Evolutionary conservation across 2,797 vertebrate species (phyloP), one percentile per base, ranked within the genome.

Genomic region (Amphiprion clarkii): DNA sequence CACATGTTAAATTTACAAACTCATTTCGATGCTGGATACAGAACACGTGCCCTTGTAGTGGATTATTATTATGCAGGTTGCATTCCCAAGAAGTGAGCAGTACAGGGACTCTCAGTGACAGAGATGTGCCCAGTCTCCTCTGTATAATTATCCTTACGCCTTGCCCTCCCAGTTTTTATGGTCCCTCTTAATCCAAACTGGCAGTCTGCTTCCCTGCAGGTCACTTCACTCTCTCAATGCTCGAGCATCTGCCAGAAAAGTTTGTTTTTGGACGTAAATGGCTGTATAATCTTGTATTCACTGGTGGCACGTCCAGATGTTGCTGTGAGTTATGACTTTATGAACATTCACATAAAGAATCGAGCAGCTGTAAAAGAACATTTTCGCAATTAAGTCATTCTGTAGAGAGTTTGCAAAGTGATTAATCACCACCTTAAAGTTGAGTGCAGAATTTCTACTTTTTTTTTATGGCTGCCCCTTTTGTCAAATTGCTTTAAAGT

Each of bases 61-160:
- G 27, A 83, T 59, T 74, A 67, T 59, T 74, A 65, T 68, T 62
- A 60, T 81, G 52, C 73, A 57, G 57, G 67, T 66, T 80, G 58
- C 55, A 39, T 82, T 81, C 42, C 54, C 49, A 33, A 44, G 16
- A 83, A 72, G 7, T 33, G 57, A 66, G 58, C 62, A 72, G 57
- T 48, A 56, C 31, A 21, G 54, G 55, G 55, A 84, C 62, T 82
- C 67, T 72, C 23, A 49, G 55, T 78, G 79, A 75, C 74, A 81
- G 58, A 72, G 66, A 81, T 79, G 29, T 42, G 44, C 44, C 17
- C 25, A 2, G 57, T 86, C 84, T 79, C 72, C 65, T 60, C 79
- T 77, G 69, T 78, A 49, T 87, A 82, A 86, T 88, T 84, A 83
- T 76, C 55, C 58, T 73, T 49, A 44, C 76, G 62, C 66, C 71